Evolutionary conservation across 2,797 vertebrate genomes (phyloP), one percentile per base, ranked within the genome.

Genomic region (Columba guinea): DNA sequence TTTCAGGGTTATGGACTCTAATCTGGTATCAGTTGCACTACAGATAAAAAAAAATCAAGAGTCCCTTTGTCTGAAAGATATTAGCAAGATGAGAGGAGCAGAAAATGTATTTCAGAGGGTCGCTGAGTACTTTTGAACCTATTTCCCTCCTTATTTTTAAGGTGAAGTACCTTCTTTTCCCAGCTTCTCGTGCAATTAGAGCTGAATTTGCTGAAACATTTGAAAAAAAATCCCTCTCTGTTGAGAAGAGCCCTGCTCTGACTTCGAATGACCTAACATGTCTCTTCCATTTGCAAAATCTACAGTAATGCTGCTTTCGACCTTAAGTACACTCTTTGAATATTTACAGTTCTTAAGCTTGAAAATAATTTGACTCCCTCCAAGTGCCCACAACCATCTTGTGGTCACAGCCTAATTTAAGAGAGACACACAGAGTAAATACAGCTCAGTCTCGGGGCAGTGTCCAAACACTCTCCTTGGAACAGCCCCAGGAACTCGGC

Each of bases 1-100:
- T 90, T 93, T 86, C 49, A 53, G 67, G 13, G 44, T 39, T 90
- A 84, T 78, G 95, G 73, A 59, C 90, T 94, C 49, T 86, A 68
- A 96, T 95, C 67, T 87, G 81, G 69, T 59, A 58, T 59, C 65
- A 26, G n/a, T 48, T 89, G 48, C 24, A 46, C 49, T 41, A 63
- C 30, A 6, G n/a, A 77, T 51, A 79, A 74, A 53, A 18, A 6
- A 2, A 19, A 89, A 86, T 87, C 34, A 34, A 81, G 67, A 71
- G 48, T 63, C 18, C 8, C 52, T 84, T 80, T 53, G 44, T 87
- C 73, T 93, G 89, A 84, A 87, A 94, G 35, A 44, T 13, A 64
- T 87, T 52, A 89, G 37, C 37, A 82, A 62, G 78, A 64, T 35
- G 35, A 76, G 89, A 77, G 75, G 69, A 84, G 37, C 5, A 22